Evolutionary conservation across 2,113 vertebrate genomes (phyloP).

Genomic region (Aleadryas rufinucha): DNA sequence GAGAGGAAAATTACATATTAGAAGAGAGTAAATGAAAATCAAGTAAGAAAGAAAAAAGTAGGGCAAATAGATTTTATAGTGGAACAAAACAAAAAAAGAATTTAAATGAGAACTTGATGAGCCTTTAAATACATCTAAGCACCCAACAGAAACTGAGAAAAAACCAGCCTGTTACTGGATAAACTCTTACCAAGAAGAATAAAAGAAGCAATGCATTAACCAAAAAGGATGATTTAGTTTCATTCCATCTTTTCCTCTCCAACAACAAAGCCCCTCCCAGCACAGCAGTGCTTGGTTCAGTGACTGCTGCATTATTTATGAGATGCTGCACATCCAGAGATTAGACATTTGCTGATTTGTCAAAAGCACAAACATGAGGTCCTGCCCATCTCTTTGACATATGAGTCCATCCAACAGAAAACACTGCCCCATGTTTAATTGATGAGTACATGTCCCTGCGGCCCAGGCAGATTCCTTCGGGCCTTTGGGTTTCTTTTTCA

Average conservation of each 20-base stretch:
- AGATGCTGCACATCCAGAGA: slow-evolving; percentile 79
- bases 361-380: slow-evolving; percentile 84
- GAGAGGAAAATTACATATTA: background rate
- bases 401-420: slow-evolving; percentile 76
- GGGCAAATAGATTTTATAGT: background rate
- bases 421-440: slow-evolving; percentile 79
- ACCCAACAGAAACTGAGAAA: background rate
- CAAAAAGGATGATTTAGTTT: slow-evolving; percentile 28
- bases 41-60: background rate
- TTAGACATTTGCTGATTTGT: slow-evolving; percentile 91
- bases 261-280: slow-evolving; percentile 28
- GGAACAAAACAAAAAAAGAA: background rate
- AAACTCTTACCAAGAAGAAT: background rate
- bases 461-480: slow-evolving; percentile 37
- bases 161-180: background rate
- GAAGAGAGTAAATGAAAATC: background rate
- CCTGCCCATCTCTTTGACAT: slow-evolving; percentile 84
- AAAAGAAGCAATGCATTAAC: background rate
- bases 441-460: slow-evolving; percentile 69
- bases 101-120: background rate
- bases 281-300: slow-evolving; percentile 26
- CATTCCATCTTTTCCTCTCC: background rate
- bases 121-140: background rate
- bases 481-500: background rate
- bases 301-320: slow-evolving; percentile 86